These are phyloP conservation scores for Drosophila maculinotata DNA, from an alignment of 2,888 invertebrate species.

Conservation along the genomic window DNA sequence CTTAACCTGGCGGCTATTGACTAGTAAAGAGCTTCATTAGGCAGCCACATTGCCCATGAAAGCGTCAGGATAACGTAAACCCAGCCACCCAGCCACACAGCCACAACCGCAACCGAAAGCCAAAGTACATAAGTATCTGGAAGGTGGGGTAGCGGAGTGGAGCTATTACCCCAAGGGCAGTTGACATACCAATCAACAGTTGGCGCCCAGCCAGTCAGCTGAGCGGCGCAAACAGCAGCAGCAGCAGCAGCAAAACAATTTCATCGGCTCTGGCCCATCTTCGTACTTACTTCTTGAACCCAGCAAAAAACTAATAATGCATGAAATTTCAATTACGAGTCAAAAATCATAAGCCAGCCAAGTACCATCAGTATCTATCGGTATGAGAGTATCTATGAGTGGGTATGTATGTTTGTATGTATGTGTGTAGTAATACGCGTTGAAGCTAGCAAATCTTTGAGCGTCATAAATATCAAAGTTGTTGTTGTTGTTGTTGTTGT, in stretches of 20 bases:
- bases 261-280: conserved; percentile 9
- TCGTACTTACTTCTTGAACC: conserved; percentile 13
- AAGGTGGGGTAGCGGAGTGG: neutral
- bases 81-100: conserved; percentile 1
- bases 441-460: conserved; percentile 42
- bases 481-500: conserved; percentile 39
- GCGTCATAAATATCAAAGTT: conserved; percentile 49
- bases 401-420: conserved; percentile 14
- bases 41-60: conserved; percentile 38
- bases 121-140: conserved; percentile 13
- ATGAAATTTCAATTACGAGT: conserved; percentile 76
- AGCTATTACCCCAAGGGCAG: conserved; percentile 16
- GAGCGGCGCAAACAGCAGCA: conserved; percentile 13
- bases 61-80: conserved; percentile 9
- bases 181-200: conserved; percentile 48
- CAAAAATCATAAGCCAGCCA: conserved; percentile 55
- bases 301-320: conserved; percentile 66
- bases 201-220: conserved; percentile 44
- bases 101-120: conserved; percentile 1
- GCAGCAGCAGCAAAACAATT: neutral
- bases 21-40: conserved; percentile 67
- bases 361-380: conserved; percentile 7
- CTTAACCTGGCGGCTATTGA: conserved; percentile 55
- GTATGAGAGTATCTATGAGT: conserved; percentile 21
- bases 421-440: conserved; percentile 22